Conservation (phyloP, 2,113 vertebrate species). For the Peromyscus leucopus region DNA sequence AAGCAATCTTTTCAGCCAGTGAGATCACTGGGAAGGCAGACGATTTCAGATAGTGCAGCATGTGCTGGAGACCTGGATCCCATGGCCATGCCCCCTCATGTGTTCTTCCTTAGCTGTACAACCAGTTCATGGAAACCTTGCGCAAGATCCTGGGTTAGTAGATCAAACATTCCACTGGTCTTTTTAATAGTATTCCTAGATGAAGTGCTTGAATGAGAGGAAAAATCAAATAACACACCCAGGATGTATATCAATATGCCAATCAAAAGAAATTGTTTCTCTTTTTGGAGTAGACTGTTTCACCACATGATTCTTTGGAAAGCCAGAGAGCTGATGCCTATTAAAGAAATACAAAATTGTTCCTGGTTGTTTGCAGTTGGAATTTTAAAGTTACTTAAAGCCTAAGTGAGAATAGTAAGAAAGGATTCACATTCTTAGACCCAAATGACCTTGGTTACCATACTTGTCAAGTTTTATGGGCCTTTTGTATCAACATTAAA, state of each 20-base stretch:
- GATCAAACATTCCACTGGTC: not conserved
- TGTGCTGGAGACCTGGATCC: not conserved
- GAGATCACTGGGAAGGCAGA: not conserved
- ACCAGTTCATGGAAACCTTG: not conserved
- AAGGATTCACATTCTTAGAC: not conserved
- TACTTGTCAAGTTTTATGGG: not conserved
- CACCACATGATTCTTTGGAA: not conserved
- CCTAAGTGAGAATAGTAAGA: not conserved
- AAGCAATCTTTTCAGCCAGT: not conserved
- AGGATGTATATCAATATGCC: not conserved
- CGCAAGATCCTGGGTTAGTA: not conserved
- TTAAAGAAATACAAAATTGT: not conserved
- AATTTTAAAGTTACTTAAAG: not conserved
- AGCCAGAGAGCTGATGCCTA: not conserved
- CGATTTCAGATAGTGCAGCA: not conserved
- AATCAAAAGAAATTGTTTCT: not conserved
- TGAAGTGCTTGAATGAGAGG: not conserved
- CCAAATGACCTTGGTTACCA: not conserved
- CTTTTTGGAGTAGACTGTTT: not conserved
- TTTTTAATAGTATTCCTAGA: not conserved
- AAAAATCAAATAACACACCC: not conserved
- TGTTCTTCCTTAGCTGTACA: not conserved
- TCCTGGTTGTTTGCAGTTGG: not conserved
- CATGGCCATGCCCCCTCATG: no score
- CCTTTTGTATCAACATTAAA: not conserved